Percentiles rank a stretch among this genome's conserved stretches.
Evolutionary conservation across 2,113 vertebrate genomes (phyloP).

Genomic region (Lamprotornis superbus): DNA sequence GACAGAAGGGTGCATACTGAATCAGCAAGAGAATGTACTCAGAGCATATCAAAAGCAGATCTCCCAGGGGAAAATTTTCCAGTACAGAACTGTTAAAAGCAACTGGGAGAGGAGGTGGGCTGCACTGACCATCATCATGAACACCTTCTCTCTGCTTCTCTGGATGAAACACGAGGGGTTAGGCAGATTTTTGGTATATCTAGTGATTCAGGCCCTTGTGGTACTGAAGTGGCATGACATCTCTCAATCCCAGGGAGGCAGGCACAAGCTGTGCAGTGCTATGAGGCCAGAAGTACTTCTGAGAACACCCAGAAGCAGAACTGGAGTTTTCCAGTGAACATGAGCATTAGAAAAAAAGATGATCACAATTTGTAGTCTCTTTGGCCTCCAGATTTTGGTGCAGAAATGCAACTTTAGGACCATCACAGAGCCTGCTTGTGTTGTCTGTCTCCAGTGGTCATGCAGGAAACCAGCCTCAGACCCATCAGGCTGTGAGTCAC

Average conservation of each 20-base stretch:
- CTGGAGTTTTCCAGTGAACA: background rate
- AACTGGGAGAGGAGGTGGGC: background rate
- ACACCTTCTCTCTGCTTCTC: background rate
- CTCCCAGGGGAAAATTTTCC: background rate
- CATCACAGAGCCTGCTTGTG: background rate
- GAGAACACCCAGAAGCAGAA: background rate
- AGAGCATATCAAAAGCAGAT: background rate
- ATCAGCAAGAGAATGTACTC: background rate
- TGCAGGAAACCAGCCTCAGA: background rate
- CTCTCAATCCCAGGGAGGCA: background rate
- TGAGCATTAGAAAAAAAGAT: background rate
- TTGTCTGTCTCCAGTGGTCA: background rate
- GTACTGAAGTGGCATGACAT: background rate
- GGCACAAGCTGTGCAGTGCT: background rate
- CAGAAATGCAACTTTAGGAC: background rate
- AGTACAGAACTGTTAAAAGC: background rate
- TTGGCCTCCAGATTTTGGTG: background rate
- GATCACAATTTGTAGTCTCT: background rate
- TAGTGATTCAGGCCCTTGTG: background rate
- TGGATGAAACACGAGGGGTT: background rate
- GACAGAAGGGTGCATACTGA: background rate
- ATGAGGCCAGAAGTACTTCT: background rate
- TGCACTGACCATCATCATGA: background rate
- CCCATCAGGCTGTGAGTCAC: background rate
- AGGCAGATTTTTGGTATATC: background rate